Percentiles rank a stretch among this genome's conserved stretches.
These are phyloP conservation scores for Nothobranchius furzeri DNA, from an alignment of 2,113 vertebrate genomes.

Conservation along the genomic window DNA sequence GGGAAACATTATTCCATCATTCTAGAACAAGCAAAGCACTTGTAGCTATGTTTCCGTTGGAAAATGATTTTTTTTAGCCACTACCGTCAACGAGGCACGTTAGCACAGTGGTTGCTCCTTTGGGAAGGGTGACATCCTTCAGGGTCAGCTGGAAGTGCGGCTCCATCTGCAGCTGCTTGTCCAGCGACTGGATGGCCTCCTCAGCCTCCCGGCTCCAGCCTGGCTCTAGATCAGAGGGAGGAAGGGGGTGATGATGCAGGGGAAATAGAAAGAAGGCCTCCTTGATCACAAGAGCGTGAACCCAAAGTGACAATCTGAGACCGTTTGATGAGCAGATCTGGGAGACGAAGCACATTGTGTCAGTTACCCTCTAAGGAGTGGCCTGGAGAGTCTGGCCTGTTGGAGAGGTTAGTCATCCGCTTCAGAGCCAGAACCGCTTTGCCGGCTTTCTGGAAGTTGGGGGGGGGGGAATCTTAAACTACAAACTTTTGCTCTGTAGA, in stretches of 20 bases:
- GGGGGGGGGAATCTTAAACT: conserved; percentile 35
- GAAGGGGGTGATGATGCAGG: not conserved
- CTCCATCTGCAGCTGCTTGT: conserved; percentile 66
- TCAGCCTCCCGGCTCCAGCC: conserved; percentile 71
- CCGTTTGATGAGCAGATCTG: conserved; percentile 43
- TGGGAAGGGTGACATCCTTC: conserved; percentile 61
- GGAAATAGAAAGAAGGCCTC: conserved; percentile 31
- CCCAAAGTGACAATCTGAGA: conserved; percentile 64
- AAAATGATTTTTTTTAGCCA: no score
- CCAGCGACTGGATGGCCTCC: conserved; percentile 68
- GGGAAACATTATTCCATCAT: not conserved
- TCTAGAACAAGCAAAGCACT: not conserved
- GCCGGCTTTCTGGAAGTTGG: conserved; percentile 84
- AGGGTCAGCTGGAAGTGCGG: conserved; percentile 68
- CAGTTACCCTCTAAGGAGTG: conserved; percentile 69
- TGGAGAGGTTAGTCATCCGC: conserved; percentile 82
- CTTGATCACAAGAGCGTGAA: conserved; percentile 63
- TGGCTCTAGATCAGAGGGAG: conserved; percentile 61
- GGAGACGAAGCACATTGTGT: conserved; percentile 17
- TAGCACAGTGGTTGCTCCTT: conserved; percentile 64
- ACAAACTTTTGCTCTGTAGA: conserved; percentile 16
- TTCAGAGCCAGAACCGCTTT: conserved; percentile 87
- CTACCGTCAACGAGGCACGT: conserved; percentile 69
- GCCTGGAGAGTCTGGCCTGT: conserved; percentile 60
- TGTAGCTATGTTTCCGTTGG: no score